phyloP scores from a whole-genome alignment of 64 coral and sea anemone species.

The Anthopleura sola region DNA sequence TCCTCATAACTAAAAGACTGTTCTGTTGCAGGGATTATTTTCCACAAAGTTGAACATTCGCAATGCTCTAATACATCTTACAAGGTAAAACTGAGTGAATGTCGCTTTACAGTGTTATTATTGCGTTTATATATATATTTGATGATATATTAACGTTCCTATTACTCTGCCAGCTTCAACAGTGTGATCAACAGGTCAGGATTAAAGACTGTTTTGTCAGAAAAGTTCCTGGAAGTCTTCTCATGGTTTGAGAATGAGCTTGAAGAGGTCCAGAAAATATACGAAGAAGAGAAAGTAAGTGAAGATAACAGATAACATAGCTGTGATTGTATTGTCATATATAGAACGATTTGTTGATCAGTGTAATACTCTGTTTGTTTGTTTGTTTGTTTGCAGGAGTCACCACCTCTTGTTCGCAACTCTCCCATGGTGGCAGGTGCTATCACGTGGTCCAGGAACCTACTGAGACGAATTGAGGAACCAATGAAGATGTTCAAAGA shows the following conservation, averaged over 20 bases:
- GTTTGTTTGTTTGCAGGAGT: slow-evolving; percentile 57
- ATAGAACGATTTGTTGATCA: too few species aligned
- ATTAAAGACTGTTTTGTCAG: slow-evolving; percentile 71
- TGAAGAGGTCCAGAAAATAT: slow-evolving; percentile 94
- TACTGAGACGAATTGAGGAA: slow-evolving; percentile 95
- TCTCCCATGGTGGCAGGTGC: slow-evolving; percentile 91
- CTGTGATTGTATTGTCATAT: not conserved
- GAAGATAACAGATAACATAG: not conserved
- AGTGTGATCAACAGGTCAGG: slow-evolving; percentile 88
- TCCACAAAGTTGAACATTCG: slow-evolving; percentile 70
- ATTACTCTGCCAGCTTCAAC: slow-evolving; percentile 82
- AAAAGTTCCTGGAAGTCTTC: slow-evolving; percentile 93
- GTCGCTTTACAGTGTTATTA: too few species aligned
- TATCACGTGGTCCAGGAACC: slow-evolving; percentile 85
- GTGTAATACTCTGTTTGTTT: not conserved
- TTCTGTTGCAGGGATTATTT: slow-evolving; percentile 68
- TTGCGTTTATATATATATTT: too few species aligned
- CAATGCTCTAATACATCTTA: slow-evolving; percentile 65
- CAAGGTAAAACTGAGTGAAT: slow-evolving; percentile 43
- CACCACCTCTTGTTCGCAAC: slow-evolving; percentile 89
- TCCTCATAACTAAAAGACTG: not conserved
- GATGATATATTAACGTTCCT: too few species aligned
- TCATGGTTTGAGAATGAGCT: slow-evolving; percentile 83
- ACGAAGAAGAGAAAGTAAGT: slow-evolving; percentile 83
- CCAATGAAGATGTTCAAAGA: slow-evolving; percentile 99